Base-by-base conservation (phyloP, 2,113 vertebrate genomes). In the Phrynocephalus versicolor region DNA sequence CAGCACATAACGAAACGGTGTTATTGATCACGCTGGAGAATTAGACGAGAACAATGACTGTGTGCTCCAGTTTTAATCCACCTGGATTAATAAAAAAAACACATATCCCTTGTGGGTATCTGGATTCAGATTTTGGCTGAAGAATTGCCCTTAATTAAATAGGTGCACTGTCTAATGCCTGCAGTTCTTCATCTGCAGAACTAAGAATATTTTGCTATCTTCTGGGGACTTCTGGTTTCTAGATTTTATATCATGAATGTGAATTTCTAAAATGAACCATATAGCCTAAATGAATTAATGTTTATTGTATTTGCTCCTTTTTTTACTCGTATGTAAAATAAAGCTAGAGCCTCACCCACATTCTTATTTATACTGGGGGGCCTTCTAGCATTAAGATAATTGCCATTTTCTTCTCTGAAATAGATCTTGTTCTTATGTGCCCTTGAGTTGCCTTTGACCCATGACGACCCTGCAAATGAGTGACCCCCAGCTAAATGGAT, bases 331-430 rank as follows among this genome's bases (percentile, higher is more conserved):
- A 87, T 84, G 79, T 93, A 93, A 79, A 88, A 92, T 79, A 88
- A 92, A 93, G 8, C 85, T 93, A 93, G 87, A 55, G 85, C 75
- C 89, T 90, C 87, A 89, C 90, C 81, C 89, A 81, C 88, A 89
- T 85, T 75, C 45, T 70, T 96, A 95, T 94, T 96, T 96, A 94
- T 95, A 89, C 86, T 89, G 87, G 0, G 0, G 85, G 75, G 84
- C 90, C 90, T 90, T 73, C 74, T 84, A 89, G 90, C 83, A 12
- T 91, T 90, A 79, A 81, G 39, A 72, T 45, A 88, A 89, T 86
- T 93, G 86, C 92, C 92, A 92, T 94, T 93, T 71, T 73, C 88
- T 90, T 55, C 39, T 75, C 89, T 91, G 74, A 90, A 93, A 10
- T 51, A 51, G 45, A 51, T 51, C 5, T 51, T 51, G 45, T 51